A percentile compares a stretch with the other conserved stretches of the same genome.
These are phyloP conservation scores for Calidris pugnax DNA, from an alignment of 2,113 vertebrate genomes.

Conservation along the genomic window DNA sequence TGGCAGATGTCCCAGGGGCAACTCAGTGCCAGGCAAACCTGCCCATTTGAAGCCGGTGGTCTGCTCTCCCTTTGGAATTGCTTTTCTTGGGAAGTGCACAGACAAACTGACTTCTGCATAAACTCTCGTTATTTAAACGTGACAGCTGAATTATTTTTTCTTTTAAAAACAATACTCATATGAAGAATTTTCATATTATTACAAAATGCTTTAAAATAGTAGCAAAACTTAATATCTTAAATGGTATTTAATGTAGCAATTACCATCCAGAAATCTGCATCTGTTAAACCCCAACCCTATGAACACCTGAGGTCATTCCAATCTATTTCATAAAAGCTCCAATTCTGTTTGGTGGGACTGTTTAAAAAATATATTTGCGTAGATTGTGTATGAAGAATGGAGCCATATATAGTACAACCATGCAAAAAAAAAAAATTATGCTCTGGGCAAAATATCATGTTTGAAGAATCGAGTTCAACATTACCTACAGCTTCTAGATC, in stretches of 20 bases:
- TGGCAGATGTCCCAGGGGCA: neutral
- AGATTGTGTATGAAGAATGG: neutral
- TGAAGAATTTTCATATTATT: neutral
- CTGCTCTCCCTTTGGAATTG: neutral
- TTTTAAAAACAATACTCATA: neutral
- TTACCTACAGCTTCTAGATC: neutral
- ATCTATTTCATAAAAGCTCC: neutral
- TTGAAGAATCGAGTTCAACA: neutral
- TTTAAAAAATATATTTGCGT: neutral
- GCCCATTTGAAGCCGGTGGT: neutral
- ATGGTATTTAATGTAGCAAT: neutral
- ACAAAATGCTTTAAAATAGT: neutral
- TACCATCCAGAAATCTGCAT: neutral
- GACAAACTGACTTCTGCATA: neutral
- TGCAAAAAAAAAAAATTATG: neutral
- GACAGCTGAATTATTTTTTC: neutral
- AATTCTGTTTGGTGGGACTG: neutral
- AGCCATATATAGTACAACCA: neutral
- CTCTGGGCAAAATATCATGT: neutral
- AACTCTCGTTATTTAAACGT: neutral
- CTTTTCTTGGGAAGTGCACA: neutral
- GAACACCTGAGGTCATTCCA: neutral
- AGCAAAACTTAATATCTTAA: neutral
- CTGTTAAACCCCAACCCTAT: neutral
- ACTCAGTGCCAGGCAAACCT: neutral